phyloP scores from a whole-genome alignment of 2,888 invertebrate species.

The Zaprionus obscuricornis region DNA sequence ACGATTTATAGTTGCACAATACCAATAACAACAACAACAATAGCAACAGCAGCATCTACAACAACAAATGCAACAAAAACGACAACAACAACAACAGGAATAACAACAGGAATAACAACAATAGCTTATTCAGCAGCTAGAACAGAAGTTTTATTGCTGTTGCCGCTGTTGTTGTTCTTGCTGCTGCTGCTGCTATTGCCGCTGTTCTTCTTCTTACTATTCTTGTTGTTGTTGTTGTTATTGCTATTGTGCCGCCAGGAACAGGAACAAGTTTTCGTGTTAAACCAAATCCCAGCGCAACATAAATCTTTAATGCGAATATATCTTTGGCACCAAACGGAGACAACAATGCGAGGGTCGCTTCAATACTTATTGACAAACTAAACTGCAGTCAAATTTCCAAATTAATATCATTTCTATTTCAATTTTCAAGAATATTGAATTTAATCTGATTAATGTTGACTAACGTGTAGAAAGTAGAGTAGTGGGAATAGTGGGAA shows the following conservation, averaged over 20 bases:
- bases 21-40: slow-evolving; percentile 39
- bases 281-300: slow-evolving; percentile 51
- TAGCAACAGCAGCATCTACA: slow-evolving; percentile 37
- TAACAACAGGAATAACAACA: slow-evolving; percentile 17
- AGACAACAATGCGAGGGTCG: slow-evolving; percentile 29
- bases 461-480: too few relatives aligned
- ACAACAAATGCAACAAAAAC: slow-evolving; percentile 8
- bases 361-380: background rate
- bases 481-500: too few relatives aligned
- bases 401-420: too few relatives aligned
- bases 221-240: slow-evolving; percentile 3
- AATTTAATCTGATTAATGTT: too few relatives aligned
- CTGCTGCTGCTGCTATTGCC: slow-evolving; percentile 1
- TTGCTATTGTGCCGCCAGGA: background rate
- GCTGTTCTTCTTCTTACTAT: too few relatives aligned
- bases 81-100: slow-evolving; percentile 22
- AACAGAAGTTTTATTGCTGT: background rate
- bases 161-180: background rate
- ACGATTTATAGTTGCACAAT: slow-evolving; percentile 77
- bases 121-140: slow-evolving; percentile 12
- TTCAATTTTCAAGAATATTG: too few relatives aligned
- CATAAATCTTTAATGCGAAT: slow-evolving; percentile 63
- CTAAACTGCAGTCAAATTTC: too few relatives aligned
- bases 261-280: slow-evolving; percentile 54
- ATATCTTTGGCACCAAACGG: slow-evolving; percentile 44